Base-by-base conservation (phyloP, 2,113 vertebrate species). In the Eulemur rufifrons region DNA sequence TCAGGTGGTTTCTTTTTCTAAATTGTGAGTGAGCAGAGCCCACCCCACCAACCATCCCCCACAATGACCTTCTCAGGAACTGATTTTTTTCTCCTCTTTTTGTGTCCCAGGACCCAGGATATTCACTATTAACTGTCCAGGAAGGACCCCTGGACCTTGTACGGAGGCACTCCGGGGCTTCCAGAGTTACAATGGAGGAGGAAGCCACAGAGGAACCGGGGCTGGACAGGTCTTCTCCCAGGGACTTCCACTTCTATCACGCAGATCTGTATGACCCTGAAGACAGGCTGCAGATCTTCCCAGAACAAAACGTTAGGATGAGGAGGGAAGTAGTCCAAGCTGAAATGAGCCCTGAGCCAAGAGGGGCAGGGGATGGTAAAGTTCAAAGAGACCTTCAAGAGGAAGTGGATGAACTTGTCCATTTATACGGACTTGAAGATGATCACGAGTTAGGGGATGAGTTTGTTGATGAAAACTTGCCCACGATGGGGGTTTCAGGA, bases 221-320 rank as follows among this genome's bases (percentile, higher is more conserved):
- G 80, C 29, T 54, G 54, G 88, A 68, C 73, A 95, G 89, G 54
- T 17, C 96, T 12, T 29, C 93, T 29, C 96, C 74, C 64, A 66
- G 29, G 96, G 97, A 98, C 37, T 95, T 98, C 80, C 95, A 91
- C 68, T 98, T 98, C 83, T 98, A 98, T 91, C 97, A 98, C 47
- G 98, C 99, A 98, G 99, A 99, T 90, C 98, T 99, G 92, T 99
- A 98, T 83, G 99, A 99, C 93, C 98, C 99, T 78, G 98, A 98
- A 59, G 98, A 98, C n/a, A 97, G 98, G 39, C 97, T 99, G 93
- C 98, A 98, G 76, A 98, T 98, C 96, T 99, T 99, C 73, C 95
- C 98, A 0, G 99, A 99, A 97, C 99, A 99, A 94, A 89, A 71
- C 9, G 45, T 97, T 63, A 64, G 73, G 76, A 59, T 84, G 66